phyloP scores from a whole-genome alignment of 2,888 invertebrate genomes.

The Scaeva pyrastri region DNA sequence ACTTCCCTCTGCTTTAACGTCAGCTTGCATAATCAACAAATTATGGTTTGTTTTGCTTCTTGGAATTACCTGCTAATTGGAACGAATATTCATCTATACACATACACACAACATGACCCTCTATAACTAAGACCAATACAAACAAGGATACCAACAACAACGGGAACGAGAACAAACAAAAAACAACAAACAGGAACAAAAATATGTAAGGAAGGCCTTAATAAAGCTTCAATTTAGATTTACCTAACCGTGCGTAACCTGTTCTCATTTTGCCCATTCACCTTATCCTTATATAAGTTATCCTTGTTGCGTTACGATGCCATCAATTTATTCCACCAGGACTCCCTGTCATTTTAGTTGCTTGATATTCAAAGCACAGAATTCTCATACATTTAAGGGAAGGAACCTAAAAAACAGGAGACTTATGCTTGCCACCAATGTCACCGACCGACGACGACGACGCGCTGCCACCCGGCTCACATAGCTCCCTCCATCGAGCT shows the following conservation, averaged over 20 bases:
- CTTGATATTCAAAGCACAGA: constrained; percentile 72
- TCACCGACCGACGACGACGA: background rate
- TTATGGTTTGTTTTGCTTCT: constrained; percentile 51
- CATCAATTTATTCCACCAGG: constrained; percentile 70
- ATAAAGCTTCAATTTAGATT: constrained; percentile 74
- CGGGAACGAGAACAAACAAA: constrained; percentile 21
- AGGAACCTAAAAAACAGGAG: constrained; percentile 9
- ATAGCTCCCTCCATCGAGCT: background rate
- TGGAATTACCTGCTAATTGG: constrained; percentile 71
- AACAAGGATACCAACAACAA: constrained; percentile 37
- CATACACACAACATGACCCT: too few species aligned
- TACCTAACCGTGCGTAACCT: constrained; percentile 73
- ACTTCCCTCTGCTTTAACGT: constrained; percentile 27
- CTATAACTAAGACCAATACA: background rate
- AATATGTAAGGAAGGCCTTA: constrained; percentile 25
- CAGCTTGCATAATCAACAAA: constrained; percentile 59
- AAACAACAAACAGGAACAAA: constrained; percentile 23
- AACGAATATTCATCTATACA: constrained; percentile 39
- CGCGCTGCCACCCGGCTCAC: background rate
- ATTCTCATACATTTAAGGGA: constrained; percentile 56
- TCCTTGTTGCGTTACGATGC: constrained; percentile 47
- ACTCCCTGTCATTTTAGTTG: constrained; percentile 50
- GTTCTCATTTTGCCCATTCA: constrained; percentile 62
- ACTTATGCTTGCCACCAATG: background rate
- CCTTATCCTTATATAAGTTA: constrained; percentile 47